phyloP scores from a whole-genome alignment of 2,797 vertebrate genomes.

The Acanthurus tractus region DNA sequence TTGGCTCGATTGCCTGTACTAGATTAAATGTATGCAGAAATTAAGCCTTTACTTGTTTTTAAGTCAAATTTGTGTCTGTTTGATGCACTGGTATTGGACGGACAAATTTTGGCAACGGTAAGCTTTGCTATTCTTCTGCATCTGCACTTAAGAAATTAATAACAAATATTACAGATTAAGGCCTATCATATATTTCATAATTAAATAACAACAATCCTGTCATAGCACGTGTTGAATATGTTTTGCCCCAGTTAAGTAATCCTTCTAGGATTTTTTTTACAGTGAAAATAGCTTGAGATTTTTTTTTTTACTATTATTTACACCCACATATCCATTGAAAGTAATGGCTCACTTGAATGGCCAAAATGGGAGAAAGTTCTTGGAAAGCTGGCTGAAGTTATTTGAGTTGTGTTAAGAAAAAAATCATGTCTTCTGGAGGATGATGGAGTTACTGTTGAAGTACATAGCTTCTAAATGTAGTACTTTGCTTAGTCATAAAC shows the following conservation, averaged over 20 bases:
- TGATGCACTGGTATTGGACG: background rate
- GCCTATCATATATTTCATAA: background rate
- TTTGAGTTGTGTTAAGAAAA: slow-evolving; percentile 31
- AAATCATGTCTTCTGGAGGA: slow-evolving; percentile 39
- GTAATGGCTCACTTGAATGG: slow-evolving; percentile 54
- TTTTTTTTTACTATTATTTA: background rate
- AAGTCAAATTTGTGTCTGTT: background rate
- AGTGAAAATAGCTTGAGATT: background rate
- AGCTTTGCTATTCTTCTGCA: background rate
- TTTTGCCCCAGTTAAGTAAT: slow-evolving; percentile 21
- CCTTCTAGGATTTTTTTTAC: slow-evolving; percentile 31
- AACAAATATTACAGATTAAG: background rate
- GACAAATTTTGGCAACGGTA: background rate
- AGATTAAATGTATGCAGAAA: background rate
- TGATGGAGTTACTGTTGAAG: slow-evolving; percentile 44
- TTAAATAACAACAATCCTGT: background rate
- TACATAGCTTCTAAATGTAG: slow-evolving; percentile 53
- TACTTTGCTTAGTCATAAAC: slow-evolving; percentile 53
- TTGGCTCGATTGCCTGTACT: background rate
- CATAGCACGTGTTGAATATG: background rate
- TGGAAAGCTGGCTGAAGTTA: slow-evolving; percentile 16
- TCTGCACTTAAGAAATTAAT: background rate
- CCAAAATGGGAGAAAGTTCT: slow-evolving; percentile 26
- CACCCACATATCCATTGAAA: slow-evolving; percentile 48
- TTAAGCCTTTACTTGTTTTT: background rate